These are phyloP conservation scores for Musca domestica DNA, from an alignment of 1,140 invertebrate species.

Conservation along the genomic window DNA sequence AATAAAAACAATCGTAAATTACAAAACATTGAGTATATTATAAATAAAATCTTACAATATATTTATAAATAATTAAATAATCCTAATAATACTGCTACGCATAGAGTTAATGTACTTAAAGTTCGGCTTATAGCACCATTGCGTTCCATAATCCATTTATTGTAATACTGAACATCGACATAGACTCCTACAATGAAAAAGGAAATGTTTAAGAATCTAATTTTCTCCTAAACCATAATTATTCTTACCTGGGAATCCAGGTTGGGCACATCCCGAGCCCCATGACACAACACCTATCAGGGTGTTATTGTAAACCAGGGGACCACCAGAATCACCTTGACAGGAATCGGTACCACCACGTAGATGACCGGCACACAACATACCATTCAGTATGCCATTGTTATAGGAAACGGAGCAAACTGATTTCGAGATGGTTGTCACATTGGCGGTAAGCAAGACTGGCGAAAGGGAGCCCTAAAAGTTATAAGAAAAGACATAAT, in stretches of 20 bases:
- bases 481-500: neutral
- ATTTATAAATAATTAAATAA: neutral
- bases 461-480: conserved; percentile 36
- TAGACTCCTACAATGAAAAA: neutral
- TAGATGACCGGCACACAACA: conserved; percentile 45
- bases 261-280: conserved; percentile 68
- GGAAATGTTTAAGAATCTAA: neutral
- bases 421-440: conserved; percentile 34
- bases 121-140: conserved; percentile 13
- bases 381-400: conserved; percentile 35
- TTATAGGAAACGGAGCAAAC: conserved; percentile 39
- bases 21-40: neutral
- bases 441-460: conserved; percentile 38
- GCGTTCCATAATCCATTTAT: conserved; percentile 41
- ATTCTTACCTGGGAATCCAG: conserved; percentile 65
- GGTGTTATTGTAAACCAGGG: conserved; percentile 56
- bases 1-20: neutral
- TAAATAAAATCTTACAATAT: neutral
- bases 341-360: conserved; percentile 48
- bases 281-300: conserved; percentile 71
- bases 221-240: neutral
- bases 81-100: neutral
- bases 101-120: neutral
- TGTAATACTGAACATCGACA: conserved; percentile 35
- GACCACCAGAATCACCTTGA: conserved; percentile 62